Base-by-base conservation (phyloP, 2,113 vertebrate species). In the Diphyllodes magnificus region DNA sequence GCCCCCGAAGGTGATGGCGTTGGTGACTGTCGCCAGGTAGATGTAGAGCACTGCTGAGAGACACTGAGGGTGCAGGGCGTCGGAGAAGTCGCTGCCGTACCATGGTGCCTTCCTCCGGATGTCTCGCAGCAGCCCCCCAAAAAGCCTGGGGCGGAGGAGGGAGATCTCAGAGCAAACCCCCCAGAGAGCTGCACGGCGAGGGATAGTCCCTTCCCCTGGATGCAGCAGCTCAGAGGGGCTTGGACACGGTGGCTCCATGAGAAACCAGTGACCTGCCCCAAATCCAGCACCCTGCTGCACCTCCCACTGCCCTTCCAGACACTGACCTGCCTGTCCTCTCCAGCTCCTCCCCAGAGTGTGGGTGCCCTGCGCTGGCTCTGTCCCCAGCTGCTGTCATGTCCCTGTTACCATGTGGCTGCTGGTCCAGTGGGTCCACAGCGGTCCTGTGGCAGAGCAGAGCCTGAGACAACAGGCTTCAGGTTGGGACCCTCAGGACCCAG, bases 1-100 rank as follows among this genome's bases (percentile, higher is more conserved):
- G 53, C 98, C 98, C 53, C 98, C 98, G 0, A 98, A 98, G 75
- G 98, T 98, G 84, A 98, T 98, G 77, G 98, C 97, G 0, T 98
- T 98, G 79, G 98, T 98, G 88, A 97, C 85, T 0, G 98, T 98
- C 0, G 95, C 98, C 96, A 98, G 88, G 87, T 98, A 98, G 94
- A 98, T 98, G 94, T 98, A 98, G 75, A 98, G 97, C 61, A 98
- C 96, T 5, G 98, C 94, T 0, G 98, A 98, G 53, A 98, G 76
- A 90, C 98, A 98, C 95, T 98, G 98, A 9, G 97, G 95, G 91
- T 98, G 97, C 90, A 98, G 95, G 66, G 96, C 98, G 0, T 98
- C 98, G 0, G 88, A 97, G 94, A 98, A 98, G 79, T 98, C 98
- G 0, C 98, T 98, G 86, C 92, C 6, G 0, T 98, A 98, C 98